Evolutionary conservation across 2,888 invertebrate genomes (phyloP).

Genomic region (Tiliacea citrago): DNA sequence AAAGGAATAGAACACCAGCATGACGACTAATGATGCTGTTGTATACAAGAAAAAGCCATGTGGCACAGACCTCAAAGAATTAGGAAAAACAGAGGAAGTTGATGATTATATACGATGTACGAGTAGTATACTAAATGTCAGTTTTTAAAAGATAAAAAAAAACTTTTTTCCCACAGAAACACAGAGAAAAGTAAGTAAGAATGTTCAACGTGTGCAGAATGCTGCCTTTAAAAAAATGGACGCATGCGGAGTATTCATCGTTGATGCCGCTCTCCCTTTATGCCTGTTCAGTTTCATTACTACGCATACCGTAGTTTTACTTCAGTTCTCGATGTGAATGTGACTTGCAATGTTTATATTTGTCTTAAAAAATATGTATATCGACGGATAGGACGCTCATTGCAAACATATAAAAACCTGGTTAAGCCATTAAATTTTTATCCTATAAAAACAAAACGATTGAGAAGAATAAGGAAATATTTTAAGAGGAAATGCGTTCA

Average conservation of each 20-base stretch:
- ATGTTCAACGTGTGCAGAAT: conserved; percentile 17
- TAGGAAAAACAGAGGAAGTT: not conserved
- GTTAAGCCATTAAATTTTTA: too few species aligned
- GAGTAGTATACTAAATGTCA: not conserved
- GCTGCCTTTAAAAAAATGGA: conserved; percentile 18
- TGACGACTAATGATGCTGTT: not conserved
- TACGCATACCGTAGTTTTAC: conserved; percentile 9
- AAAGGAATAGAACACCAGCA: not conserved
- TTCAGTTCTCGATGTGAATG: conserved; percentile 14
- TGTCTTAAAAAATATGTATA: not conserved
- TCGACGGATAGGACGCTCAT: not conserved
- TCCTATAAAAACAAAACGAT: too few species aligned
- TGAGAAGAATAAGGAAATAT: too few species aligned
- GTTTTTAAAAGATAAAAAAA: too few species aligned
- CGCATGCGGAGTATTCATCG: conserved; percentile 21
- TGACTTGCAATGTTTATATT: not conserved
- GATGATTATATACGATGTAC: not conserved
- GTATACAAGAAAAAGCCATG: not conserved
- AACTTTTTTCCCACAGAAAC: not conserved
- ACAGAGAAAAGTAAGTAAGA: conserved; percentile 25
- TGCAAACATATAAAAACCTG: not conserved
- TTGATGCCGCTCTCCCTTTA: conserved; percentile 13
- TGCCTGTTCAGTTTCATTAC: conserved; percentile 14
- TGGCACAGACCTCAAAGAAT: not conserved
- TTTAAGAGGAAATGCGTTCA: too few species aligned